Evolutionary conservation across 2,888 invertebrate genomes (phyloP), one percentile per base, ranked within the genome.

Genomic region (Isotomurus palustris): DNA sequence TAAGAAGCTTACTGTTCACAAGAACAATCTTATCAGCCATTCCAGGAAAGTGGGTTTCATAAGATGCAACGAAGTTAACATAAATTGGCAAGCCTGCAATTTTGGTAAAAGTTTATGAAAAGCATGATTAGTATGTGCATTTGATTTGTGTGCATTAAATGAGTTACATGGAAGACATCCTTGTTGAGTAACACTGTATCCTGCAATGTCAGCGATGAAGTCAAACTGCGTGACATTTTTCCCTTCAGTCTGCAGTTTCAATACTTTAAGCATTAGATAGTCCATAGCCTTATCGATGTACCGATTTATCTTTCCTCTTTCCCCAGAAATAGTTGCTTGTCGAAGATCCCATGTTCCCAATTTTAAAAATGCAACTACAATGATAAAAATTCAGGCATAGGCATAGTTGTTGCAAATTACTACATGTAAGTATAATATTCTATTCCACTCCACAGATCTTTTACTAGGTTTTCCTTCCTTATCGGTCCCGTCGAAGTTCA

Each of bases 131-230:
- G n/a, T n/a, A n/a, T n/a, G n/a, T n/a, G n/a, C n/a, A n/a, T n/a
- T n/a, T n/a, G n/a, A n/a, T n/a, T n/a, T n/a, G n/a, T n/a, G n/a
- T n/a, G n/a, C n/a, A n/a, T n/a, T n/a, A n/a, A n/a, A n/a, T n/a
- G n/a, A n/a, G n/a, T 45, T 44, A 56, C 60, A 60, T 21, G n/a
- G 45, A n/a, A 60, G 10, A 32, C 60, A 60, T 5, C 56, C 56
- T 14, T 60, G 60, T 28, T 29, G 41, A 1, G 40, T 10, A 1
- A 53, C 6, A 35, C 12, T 44, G 50, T 44, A 60, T 1, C 60
- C 60, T 10, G 52, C 56, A 43, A 60, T 27, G 27, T 60, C 49
- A 10, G 53, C 41, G 0, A 60, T 21, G 12, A 53, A 38, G n/a
- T 44, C 14, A 38, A 50, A 50, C 27, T 56, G 56, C 3, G 56